phyloP scores from a whole-genome alignment of 2,113 vertebrate species.

The Machaerirhynchus nigripectus region DNA sequence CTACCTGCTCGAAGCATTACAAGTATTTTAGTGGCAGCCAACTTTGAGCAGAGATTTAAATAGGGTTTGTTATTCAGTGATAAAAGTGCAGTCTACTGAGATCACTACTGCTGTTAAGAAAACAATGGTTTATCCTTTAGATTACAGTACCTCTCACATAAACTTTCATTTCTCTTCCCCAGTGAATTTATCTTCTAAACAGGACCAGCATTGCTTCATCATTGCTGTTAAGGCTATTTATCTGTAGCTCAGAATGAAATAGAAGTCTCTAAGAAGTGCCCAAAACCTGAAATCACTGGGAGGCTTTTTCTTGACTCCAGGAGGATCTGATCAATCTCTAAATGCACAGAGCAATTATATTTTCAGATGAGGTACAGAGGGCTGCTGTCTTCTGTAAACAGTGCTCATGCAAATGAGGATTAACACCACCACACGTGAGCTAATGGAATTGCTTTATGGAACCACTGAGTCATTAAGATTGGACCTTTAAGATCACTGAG shows the following conservation, averaged over 20 bases:
- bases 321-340: neutral
- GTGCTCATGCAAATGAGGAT: neutral
- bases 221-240: neutral
- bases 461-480: neutral
- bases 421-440: neutral
- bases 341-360: neutral
- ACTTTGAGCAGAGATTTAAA: neutral
- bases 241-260: neutral
- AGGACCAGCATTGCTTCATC: neutral
- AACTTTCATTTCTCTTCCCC: neutral
- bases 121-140: slow-evolving; percentile 21
- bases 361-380: neutral
- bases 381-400: neutral
- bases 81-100: slow-evolving; percentile 18
- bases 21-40: neutral
- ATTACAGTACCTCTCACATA: neutral
- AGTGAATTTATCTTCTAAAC: neutral
- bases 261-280: neutral
- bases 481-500: neutral
- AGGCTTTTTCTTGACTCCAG: neutral
- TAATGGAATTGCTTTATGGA: neutral
- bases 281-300: neutral
- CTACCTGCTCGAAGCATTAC: slow-evolving; percentile 5
- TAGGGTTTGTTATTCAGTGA: neutral
- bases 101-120: slow-evolving; percentile 13